Evolutionary conservation across 2,113 vertebrate species (phyloP).

Genomic region (Hippocampus comes): DNA sequence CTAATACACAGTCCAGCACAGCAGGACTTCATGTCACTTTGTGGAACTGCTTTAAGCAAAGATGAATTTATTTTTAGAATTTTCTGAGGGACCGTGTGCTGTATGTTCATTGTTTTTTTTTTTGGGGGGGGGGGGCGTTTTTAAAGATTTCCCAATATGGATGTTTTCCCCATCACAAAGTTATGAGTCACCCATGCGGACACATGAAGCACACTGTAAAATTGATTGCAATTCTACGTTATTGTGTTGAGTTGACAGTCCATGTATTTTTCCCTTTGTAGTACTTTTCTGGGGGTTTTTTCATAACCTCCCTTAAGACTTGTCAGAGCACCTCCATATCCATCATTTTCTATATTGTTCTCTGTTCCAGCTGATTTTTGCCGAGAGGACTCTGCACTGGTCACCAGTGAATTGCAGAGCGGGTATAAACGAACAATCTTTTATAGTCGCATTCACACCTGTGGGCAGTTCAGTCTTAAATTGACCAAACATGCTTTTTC

Average conservation of each 20-base stretch:
- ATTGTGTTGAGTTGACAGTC: neutral
- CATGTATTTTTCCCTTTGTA: neutral
- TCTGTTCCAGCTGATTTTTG: neutral
- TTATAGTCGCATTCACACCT: no score
- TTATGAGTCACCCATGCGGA: neutral
- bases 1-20: no score
- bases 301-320: neutral
- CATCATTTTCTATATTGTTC: neutral
- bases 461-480: no score
- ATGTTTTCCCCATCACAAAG: neutral
- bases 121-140: neutral
- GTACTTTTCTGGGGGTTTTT: neutral
- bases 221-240: neutral
- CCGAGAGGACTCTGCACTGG: neutral
- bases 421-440: no score
- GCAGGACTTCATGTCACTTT: neutral
- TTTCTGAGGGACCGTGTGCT: neutral
- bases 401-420: no score
- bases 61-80: neutral
- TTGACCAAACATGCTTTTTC: no score
- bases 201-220: neutral
- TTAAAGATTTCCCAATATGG: neutral
- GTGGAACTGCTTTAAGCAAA: neutral
- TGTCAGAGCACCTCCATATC: neutral
- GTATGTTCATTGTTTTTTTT: slow-evolving; percentile 15